Percentiles rank a stretch among this genome's conserved stretches.
phyloP scores from a whole-genome alignment of 2,888 invertebrate species.

The Ditylenchus weischeri region DNA sequence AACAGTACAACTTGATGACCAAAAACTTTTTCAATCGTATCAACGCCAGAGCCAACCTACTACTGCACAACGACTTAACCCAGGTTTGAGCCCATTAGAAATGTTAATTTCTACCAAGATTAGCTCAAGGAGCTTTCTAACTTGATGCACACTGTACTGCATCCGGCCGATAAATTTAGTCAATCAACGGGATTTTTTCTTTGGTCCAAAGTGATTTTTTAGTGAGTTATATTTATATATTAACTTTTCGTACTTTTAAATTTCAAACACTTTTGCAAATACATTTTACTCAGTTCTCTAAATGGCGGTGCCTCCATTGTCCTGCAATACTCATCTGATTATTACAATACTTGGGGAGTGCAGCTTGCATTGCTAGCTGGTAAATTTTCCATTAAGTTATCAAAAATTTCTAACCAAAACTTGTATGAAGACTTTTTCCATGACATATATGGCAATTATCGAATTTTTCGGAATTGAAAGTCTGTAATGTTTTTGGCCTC shows the following conservation, averaged over 20 bases:
- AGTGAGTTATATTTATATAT: background rate
- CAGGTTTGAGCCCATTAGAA: background rate
- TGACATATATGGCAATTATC: too few relatives aligned
- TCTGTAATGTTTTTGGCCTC: too few relatives aligned
- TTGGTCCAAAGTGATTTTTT: background rate
- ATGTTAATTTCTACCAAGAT: background rate
- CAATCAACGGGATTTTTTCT: conserved; percentile 1
- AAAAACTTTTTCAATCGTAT: conserved; percentile 2
- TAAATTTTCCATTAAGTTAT: background rate
- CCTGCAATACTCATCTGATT: background rate
- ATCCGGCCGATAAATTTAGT: background rate
- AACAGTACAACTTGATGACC: background rate
- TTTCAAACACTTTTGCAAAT: too few relatives aligned
- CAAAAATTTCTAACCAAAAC: too few relatives aligned
- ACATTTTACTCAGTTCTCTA: background rate
- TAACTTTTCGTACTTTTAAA: background rate
- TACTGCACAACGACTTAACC: background rate
- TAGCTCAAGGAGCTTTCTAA: too few relatives aligned
- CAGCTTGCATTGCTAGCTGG: background rate
- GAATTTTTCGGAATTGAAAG: too few relatives aligned
- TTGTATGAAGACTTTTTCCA: too few relatives aligned
- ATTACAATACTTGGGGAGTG: background rate
- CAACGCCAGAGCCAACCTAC: background rate
- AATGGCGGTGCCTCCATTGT: background rate
- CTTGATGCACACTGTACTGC: background rate